Base-by-base conservation (phyloP, 2,113 vertebrate species). In the Gobius niger region DNA sequence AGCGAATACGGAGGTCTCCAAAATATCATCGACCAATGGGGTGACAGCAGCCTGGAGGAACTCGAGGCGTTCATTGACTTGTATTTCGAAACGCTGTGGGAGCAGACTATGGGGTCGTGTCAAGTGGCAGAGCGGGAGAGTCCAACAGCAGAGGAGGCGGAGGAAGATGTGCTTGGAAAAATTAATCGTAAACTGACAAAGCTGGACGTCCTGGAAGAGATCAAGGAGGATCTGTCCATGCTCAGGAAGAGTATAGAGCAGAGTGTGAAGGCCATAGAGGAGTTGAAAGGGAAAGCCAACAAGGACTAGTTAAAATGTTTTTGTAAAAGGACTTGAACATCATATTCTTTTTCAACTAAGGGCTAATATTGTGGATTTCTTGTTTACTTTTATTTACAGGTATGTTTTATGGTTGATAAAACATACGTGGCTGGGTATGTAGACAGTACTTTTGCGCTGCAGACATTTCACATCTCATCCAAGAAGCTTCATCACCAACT, bases 21-120 rank as follows among this genome's bases (percentile, higher is more conserved):
- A 76, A 56, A 49, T 6, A 67, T 86, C 13, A 86, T 89, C 6
- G 87, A 91, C 56, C 85, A 80, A 40, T 87, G 87, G 87, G 88
- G 70, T 7, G 11, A 67, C 73, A 91, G 86, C 68, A 86, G 80
- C 76, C 69, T 91, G 68, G 75, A 90, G 68, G 91, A 92, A 40
- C 84, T 92, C 74, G 91, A 92, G 5, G 78, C 83, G 68, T 92
- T 91, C 69, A 89, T 92, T 1, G 90, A 92, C 52, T 65, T 71
- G 0, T 80, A 92, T 73, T 90, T 87, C 65, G 84, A 92, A 70
- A 84, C 65, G 78, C 67, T 90, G 19, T 88, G 84, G 89, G 77
- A 87, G 44, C 66, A 82, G 61, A 71, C 83, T 16, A 78, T 77
- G 76, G 76, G n/a, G 12, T 77, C 44, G 46, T 40, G 42, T 59